A percentile compares a stretch with the other conserved stretches of the same genome.
Evolutionary conservation across 2,888 invertebrate species (phyloP).

Genomic region (Hypolimnas misippus): DNA sequence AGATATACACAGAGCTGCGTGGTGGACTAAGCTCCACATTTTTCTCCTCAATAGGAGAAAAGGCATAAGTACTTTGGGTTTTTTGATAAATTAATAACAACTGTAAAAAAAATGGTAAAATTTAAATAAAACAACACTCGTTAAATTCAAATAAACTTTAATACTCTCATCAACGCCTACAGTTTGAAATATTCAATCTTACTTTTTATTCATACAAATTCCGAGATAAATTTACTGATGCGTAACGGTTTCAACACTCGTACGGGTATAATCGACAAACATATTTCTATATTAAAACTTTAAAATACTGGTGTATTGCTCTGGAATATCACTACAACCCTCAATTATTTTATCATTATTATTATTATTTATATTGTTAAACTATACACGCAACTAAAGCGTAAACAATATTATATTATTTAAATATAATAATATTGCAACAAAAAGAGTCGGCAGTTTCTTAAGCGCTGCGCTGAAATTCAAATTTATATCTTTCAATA

Average conservation of each 20-base stretch:
- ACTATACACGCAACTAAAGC: constrained; percentile 33
- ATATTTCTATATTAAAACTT: constrained; percentile 40
- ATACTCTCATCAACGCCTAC: constrained; percentile 75
- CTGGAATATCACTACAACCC: constrained; percentile 60
- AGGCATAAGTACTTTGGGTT: no score
- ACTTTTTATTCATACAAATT: constrained; percentile 19
- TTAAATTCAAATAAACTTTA: constrained; percentile 79
- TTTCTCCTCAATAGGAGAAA: no score
- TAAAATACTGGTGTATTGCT: constrained; percentile 73
- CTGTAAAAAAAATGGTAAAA: no score
- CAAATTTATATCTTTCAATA: not conserved
- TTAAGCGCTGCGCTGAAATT: not conserved
- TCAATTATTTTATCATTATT: constrained; percentile 39
- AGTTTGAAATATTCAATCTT: constrained; percentile 60
- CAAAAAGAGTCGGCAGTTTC: not conserved
- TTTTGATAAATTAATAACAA: no score
- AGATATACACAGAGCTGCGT: no score
- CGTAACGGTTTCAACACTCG: constrained; percentile 16
- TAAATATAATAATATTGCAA: constrained; percentile 31
- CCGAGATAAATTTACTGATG: constrained; percentile 17
- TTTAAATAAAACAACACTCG: constrained; percentile 54
- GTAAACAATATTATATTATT: constrained; percentile 20
- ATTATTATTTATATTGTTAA: constrained; percentile 46
- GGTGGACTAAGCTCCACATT: no score
- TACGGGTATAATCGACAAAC: constrained; percentile 31